Conservation (phyloP, 2,113 vertebrate species). For the Cyphomyrus discorhynchus region DNA sequence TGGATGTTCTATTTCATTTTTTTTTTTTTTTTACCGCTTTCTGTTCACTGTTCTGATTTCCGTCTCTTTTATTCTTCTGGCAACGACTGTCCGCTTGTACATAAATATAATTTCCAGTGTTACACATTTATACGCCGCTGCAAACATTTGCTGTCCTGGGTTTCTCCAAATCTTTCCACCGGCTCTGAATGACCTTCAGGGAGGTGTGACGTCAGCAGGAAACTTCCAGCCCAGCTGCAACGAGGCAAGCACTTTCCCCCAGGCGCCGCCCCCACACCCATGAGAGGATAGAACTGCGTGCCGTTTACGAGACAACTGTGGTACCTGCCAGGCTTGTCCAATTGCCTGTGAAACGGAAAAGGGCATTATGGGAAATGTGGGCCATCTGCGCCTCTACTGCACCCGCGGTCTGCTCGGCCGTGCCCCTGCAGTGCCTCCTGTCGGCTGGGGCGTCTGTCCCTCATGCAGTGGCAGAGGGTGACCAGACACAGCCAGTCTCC, state of each 20-base stretch:
- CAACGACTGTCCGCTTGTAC: background rate
- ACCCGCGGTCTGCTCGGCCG: background rate
- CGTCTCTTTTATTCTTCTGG: background rate
- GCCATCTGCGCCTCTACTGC: background rate
- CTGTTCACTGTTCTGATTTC: background rate
- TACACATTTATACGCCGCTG: background rate
- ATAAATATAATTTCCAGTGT: background rate
- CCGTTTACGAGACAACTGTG: background rate
- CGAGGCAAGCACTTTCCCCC: background rate
- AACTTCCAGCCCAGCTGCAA: background rate
- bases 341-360: constrained; percentile 2
- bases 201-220: background rate
- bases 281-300: background rate
- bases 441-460: background rate
- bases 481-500: no score
- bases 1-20: background rate
- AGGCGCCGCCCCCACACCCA: background rate
- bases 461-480: background rate
- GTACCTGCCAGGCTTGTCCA: background rate
- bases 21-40: background rate
- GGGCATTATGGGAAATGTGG: background rate
- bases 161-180: background rate
- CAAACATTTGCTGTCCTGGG: background rate
- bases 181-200: background rate
- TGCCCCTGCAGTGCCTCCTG: background rate